phyloP scores from a whole-genome alignment of 2,888 invertebrate species.

The Diaperis boleti region DNA sequence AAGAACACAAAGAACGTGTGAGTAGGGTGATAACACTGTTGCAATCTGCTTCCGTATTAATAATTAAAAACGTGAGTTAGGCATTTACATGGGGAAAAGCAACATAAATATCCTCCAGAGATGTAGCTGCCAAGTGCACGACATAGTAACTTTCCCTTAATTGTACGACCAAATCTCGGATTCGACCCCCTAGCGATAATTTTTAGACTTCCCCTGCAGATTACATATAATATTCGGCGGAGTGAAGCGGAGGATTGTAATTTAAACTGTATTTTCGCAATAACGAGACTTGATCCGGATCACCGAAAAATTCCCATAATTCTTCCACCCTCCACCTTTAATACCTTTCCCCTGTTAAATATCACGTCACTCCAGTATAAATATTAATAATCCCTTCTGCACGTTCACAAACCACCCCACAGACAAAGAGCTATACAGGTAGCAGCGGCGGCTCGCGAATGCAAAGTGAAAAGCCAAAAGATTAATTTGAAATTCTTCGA shows the following conservation, averaged over 20 bases:
- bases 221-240: slow-evolving; percentile 12
- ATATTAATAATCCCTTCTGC: slow-evolving; percentile 47
- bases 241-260: slow-evolving; percentile 15
- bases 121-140: slow-evolving; percentile 25
- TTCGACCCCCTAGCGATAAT: slow-evolving; percentile 27
- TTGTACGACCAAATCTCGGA: slow-evolving; percentile 25
- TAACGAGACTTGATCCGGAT: slow-evolving; percentile 12
- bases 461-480: too few species aligned
- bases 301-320: slow-evolving; percentile 29
- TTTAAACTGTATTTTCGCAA: slow-evolving; percentile 16
- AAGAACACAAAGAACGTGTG: slow-evolving; percentile 26
- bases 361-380: slow-evolving; percentile 45
- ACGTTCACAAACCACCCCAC: slow-evolving; percentile 45
- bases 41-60: slow-evolving; percentile 27
- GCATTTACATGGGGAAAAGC: slow-evolving; percentile 17
- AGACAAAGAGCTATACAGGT: neutral
- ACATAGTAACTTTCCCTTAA: slow-evolving; percentile 36
- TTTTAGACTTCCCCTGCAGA: slow-evolving; percentile 31
- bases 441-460: neutral
- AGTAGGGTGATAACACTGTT: slow-evolving; percentile 16
- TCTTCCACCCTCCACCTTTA: slow-evolving; percentile 17
- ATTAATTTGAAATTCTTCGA: too few species aligned
- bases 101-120: slow-evolving; percentile 35
- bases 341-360: slow-evolving; percentile 38
- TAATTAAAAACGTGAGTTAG: slow-evolving; percentile 34